A percentile compares a stretch with the other conserved stretches of the same genome.
Evolutionary conservation across 2,113 vertebrate genomes (phyloP).

Genomic region (Eublepharis macularius): DNA sequence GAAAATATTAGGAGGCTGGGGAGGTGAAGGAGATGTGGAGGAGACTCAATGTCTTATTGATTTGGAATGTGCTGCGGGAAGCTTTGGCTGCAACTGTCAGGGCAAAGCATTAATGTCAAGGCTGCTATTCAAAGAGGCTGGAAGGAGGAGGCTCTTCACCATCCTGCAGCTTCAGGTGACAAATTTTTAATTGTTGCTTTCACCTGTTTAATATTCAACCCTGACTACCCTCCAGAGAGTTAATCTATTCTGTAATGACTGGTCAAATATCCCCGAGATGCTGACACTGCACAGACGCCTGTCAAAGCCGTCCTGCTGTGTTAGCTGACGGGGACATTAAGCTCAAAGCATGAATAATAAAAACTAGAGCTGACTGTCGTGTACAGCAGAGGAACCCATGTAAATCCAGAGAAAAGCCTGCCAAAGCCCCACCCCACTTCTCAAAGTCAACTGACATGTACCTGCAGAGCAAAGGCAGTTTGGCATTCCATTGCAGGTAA

Average conservation of each 20-base stretch:
- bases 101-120: not conserved
- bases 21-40: not conserved
- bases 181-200: constrained; percentile 14
- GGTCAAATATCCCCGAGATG: constrained; percentile 27
- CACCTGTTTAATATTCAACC: constrained; percentile 4
- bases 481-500: constrained; percentile 35
- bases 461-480: constrained; percentile 27
- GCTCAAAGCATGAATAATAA: constrained; percentile 24
- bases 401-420: not conserved
- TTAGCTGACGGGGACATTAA: constrained; percentile 30
- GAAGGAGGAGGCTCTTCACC: not conserved
- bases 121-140: not conserved
- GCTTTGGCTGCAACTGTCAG: not conserved
- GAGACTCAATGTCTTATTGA: not conserved
- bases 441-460: constrained; percentile 42
- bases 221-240: not conserved
- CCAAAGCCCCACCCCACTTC: not conserved
- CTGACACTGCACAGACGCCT: constrained; percentile 21
- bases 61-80: not conserved
- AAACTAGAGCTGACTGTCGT: constrained; percentile 24
- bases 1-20: not conserved
- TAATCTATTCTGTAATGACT: constrained; percentile 16
- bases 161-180: not conserved
- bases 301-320: constrained; percentile 32
- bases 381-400: not conserved